phyloP scores from a whole-genome alignment of 2,797 vertebrate species.

The Darevskia mixta region DNA sequence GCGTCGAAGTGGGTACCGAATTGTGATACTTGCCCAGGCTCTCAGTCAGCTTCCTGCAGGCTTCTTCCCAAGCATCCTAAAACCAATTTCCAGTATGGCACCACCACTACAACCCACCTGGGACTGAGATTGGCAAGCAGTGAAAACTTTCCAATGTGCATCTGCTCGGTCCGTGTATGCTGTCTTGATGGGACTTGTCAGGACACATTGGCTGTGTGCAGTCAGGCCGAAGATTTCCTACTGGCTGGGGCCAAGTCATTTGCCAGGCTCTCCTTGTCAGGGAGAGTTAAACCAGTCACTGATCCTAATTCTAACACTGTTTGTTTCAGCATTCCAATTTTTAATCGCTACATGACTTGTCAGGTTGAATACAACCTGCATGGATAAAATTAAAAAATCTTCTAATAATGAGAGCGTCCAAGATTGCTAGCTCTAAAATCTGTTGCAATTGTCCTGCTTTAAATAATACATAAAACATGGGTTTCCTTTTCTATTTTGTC shows the following conservation, averaged over 20 bases:
- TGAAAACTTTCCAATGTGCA: conserved; percentile 67
- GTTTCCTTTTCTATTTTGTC: background rate
- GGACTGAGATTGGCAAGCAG: conserved; percentile 53
- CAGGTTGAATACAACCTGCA: conserved; percentile 90
- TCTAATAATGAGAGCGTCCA: conserved; percentile 74
- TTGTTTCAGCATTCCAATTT: conserved; percentile 97
- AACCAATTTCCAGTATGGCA: conserved; percentile 26
- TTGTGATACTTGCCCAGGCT: conserved; percentile 23
- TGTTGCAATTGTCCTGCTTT: conserved; percentile 51
- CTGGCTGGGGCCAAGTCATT: conserved; percentile 89
- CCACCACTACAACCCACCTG: background rate
- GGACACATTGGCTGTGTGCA: conserved; percentile 86
- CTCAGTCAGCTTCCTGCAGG: conserved; percentile 3
- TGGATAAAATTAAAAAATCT: conserved; percentile 87
- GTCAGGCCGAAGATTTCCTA: conserved; percentile 93
- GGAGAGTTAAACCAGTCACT: conserved; percentile 92
- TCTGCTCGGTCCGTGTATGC: conserved; percentile 77
- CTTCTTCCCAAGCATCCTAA: conserved; percentile 2
- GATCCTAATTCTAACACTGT: conserved; percentile 95
- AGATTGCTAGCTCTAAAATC: conserved; percentile 39
- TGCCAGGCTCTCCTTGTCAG: conserved; percentile 94
- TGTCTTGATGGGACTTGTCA: conserved; percentile 84
- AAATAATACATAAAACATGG: conserved; percentile 41
- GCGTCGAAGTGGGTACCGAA: background rate
- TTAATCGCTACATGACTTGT: conserved; percentile 97